Base-by-base conservation (phyloP, 2,888 invertebrate genomes). In the Caenorhabditis virilis region DNA sequence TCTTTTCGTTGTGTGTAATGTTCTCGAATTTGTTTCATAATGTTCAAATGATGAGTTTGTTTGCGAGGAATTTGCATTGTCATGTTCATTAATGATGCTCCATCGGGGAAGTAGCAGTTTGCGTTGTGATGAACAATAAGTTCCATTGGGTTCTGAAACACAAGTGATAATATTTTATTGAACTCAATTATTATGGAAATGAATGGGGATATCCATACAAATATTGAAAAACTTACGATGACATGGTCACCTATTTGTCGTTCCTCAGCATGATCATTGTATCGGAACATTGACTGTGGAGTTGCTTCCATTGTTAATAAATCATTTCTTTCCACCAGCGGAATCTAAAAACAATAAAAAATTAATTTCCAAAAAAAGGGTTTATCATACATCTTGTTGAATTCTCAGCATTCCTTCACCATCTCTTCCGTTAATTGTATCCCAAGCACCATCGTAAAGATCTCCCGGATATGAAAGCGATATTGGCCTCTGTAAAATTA, bases 371-470 rank as follows among this genome's bases (percentile, higher is more conserved):
- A n/a, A 38, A 38, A 38, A 38, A n/a, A 6, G 38, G 30, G 13
- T 30, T 30, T 30, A 9, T 30, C 30, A 30, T n/a, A 47, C 47
- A 47, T 47, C 47, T 22, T 47, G 11, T 4, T 22, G 9, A 20
- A 47, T 47, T 47, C 25, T 9, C 20, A 47, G 3, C 20, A 47
- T 22, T 15, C 2, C 3, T 4, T 7, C 4, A 13, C 35, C 35
- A 13, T 47, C 33, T 27, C 63, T 23, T 41, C 63, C 63, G 1
- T 38, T 45, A 1, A 63, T 27, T 1, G 63, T 63, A 39, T 63
- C 53, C 63, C 63, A 63, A 9, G 63, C 63, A 13, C 63, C 63
- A 18, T 63, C 63, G 13, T 39, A 53, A 0, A 58, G 22, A 27
- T 63, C 50, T 20, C 63, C 63, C 1, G 54, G 54, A 53, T 50